Conservation (phyloP, 2,113 vertebrate genomes). For the Malurus melanocephalus region DNA sequence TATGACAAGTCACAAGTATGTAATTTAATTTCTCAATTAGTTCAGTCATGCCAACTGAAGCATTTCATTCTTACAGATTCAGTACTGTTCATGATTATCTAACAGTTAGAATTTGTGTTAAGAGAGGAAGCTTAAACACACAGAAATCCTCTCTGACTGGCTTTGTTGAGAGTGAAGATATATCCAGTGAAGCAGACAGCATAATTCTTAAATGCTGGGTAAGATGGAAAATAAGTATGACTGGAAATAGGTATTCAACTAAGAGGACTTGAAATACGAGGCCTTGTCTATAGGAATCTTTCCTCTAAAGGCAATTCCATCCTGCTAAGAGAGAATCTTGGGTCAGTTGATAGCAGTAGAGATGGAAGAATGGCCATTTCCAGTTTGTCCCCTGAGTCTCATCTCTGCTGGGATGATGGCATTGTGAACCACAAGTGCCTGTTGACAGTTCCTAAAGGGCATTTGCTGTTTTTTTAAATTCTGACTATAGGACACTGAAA, state of each 20-base stretch:
- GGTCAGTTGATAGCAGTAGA: background rate
- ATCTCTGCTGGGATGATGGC: background rate
- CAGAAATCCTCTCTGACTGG: background rate
- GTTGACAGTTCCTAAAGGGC: background rate
- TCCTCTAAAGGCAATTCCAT: background rate
- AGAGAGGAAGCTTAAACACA: background rate
- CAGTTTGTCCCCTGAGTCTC: background rate
- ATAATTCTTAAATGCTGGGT: background rate
- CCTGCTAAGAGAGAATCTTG: background rate
- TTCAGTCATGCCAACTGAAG: background rate
- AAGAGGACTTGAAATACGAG: background rate
- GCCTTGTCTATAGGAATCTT: background rate
- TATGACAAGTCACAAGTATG: background rate
- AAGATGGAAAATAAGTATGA: background rate
- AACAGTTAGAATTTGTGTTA: background rate
- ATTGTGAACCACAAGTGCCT: background rate
- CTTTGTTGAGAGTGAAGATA: background rate
- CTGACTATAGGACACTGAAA: background rate
- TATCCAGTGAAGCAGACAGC: background rate
- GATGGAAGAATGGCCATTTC: background rate
- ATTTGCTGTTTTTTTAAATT: background rate
- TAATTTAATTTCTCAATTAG: background rate
- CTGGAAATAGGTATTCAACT: background rate
- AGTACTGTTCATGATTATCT: background rate
- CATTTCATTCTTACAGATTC: background rate